Evolutionary conservation across 2,797 vertebrate genomes (phyloP).

Genomic region (Liasis olivaceus): DNA sequence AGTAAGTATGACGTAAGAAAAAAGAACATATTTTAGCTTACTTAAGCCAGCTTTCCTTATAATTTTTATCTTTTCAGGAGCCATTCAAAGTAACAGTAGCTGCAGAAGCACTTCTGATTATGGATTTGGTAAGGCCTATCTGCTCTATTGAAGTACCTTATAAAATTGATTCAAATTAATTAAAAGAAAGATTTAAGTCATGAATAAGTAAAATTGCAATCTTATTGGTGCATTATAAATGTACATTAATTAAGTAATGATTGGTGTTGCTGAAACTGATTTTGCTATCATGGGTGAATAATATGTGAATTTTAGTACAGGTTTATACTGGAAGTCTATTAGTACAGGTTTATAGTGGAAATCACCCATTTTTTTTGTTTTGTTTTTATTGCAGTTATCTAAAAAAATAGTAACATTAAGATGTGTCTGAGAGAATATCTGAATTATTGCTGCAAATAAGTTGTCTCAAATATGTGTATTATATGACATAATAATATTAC

Average conservation of each 20-base stretch:
- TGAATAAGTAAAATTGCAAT: conserved; percentile 52
- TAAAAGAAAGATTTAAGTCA: conserved; percentile 58
- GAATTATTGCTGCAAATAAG: neutral
- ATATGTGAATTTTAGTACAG: neutral
- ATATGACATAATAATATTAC: neutral
- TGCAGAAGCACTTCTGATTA: conserved; percentile 91
- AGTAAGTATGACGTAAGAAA: conserved; percentile 71
- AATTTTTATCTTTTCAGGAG: conserved; percentile 78
- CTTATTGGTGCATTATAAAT: neutral
- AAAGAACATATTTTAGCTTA: neutral
- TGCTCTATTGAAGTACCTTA: conserved; percentile 37
- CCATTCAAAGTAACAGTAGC: conserved; percentile 92
- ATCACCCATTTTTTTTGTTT: neutral
- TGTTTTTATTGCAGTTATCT: neutral
- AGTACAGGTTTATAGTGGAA: neutral
- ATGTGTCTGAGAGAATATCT: neutral
- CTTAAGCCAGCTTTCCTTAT: conserved; percentile 18
- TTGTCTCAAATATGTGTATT: neutral
- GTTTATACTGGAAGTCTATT: neutral
- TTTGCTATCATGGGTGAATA: neutral
- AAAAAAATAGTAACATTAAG: neutral
- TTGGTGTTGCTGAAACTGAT: neutral
- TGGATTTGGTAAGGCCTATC: conserved; percentile 88
- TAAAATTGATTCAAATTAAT: neutral
- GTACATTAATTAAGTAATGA: neutral